A percentile compares a stretch with the other conserved stretches of the same genome.
Conservation (phyloP, 2,113 vertebrate genomes). For the Abramis brama region DNA sequence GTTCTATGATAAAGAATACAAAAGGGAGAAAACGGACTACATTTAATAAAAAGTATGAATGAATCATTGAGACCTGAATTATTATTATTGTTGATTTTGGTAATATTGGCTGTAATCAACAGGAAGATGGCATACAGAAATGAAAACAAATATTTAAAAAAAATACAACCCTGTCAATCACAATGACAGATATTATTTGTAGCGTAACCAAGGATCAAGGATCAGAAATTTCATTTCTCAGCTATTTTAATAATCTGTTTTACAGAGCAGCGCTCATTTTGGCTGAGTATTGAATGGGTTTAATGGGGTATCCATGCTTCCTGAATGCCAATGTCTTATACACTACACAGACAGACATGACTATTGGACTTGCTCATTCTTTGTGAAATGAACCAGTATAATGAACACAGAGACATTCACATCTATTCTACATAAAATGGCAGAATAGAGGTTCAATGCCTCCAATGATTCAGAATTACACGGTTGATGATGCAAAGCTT, state of each 20-base stretch:
- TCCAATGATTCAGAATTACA: slow-evolving; percentile 4
- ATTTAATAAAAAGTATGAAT: too few relatives aligned
- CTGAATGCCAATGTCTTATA: neutral
- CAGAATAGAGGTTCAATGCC: slow-evolving; percentile 3
- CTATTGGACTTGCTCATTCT: neutral
- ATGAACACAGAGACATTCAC: neutral
- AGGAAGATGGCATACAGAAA: neutral
- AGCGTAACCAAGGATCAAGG: neutral
- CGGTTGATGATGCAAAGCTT: slow-evolving; percentile 5
- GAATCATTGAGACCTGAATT: too few relatives aligned
- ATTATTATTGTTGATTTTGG: neutral
- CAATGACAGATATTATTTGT: neutral
- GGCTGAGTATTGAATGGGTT: neutral
- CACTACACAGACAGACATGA: neutral
- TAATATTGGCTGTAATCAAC: neutral
- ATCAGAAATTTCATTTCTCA: neutral
- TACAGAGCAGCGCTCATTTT: neutral
- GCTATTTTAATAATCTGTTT: slow-evolving; percentile 17
- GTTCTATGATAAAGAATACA: too few relatives aligned
- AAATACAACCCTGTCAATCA: neutral
- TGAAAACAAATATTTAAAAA: neutral
- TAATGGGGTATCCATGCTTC: slow-evolving; percentile 14
- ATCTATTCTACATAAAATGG: neutral
- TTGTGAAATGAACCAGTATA: neutral
- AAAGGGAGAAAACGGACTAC: too few relatives aligned